These are phyloP conservation scores for Oligia latruncula DNA, from an alignment of 2,888 invertebrate genomes.

Conservation along the genomic window DNA sequence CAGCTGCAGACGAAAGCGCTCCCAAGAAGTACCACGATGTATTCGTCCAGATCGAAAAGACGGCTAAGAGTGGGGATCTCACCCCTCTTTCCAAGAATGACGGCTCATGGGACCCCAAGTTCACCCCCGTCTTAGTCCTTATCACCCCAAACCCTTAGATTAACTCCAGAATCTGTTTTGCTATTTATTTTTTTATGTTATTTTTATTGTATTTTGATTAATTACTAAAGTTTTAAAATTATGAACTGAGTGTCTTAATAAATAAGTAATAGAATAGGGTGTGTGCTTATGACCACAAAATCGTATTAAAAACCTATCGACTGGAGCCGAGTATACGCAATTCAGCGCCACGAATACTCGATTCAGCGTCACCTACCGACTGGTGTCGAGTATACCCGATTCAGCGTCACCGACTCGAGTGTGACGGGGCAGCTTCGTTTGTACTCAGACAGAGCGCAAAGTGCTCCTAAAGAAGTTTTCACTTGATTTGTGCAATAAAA, in stretches of 20 bases:
- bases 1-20: constrained; percentile 71
- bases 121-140: constrained; percentile 81
- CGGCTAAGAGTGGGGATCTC: constrained; percentile 79
- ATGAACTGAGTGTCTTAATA: background rate
- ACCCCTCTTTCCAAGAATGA: constrained; percentile 78
- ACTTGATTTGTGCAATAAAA: background rate
- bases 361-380: too few species aligned
- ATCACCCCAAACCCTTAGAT: constrained; percentile 77
- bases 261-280: too few species aligned
- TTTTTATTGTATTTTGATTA: constrained; percentile 45
- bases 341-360: too few species aligned
- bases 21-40: constrained; percentile 79
- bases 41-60: constrained; percentile 79
- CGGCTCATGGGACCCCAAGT: constrained; percentile 82
- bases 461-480: background rate
- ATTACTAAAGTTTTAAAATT: constrained; percentile 52
- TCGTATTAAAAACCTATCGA: background rate
- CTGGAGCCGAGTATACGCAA: too few species aligned
- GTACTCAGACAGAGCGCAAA: background rate
- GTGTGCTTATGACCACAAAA: background rate
- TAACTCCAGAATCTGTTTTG: constrained; percentile 55
- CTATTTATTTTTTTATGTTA: constrained; percentile 53
- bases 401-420: background rate
- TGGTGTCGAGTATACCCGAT: background rate
- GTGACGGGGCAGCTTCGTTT: background rate